Evolutionary conservation across 2,113 vertebrate genomes (phyloP), one percentile per base, ranked within the genome.

Genomic region (Mesembrinibis cayennensis): DNA sequence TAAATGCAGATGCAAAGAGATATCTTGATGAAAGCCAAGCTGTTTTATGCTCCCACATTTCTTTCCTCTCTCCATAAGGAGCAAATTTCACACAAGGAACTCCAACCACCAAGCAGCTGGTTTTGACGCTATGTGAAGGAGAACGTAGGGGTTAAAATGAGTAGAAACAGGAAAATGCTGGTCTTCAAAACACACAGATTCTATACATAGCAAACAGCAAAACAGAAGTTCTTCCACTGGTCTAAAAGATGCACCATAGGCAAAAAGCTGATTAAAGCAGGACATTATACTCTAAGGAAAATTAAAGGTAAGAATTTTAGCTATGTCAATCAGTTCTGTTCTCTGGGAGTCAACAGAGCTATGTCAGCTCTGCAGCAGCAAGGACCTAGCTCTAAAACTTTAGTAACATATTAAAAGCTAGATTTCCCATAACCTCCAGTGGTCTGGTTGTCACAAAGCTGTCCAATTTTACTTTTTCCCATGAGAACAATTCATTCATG

Each of bases 341-440:
- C 56, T n/a, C 25, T 47, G 38, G 25, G 34, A 90, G 13, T n/a
- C 52, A 16, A 15, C 0, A 62, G 30, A 59, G 14, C 13, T 53
- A 15, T 17, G 73, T 47, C 44, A 76, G 26, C 42, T 84, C 18
- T 76, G 16, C 40, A 83, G 21, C 67, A 90, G 63, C 30, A 38
- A 76, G 53, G 16, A 8, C 7, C 74, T 80, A 78, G 40, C 14
- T 69, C 58, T 52, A 32, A 87, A 91, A 34, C 20, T 23, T 65
- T 14, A 55, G 13, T 27, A n/a, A 56, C 13, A 9, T 79, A 58
- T 21, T 82, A 81, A 88, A 53, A 81, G 18, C 40, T 69, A 22
- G 10, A 50, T 73, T 95, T 94, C 86, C 89, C 67, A 89, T 81
- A 95, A 89, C 86, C 67, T 95, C 40, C 49, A 70, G 49, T 61